Conservation (phyloP, 2,888 invertebrate species). For the Dendrolimus pini region DNA sequence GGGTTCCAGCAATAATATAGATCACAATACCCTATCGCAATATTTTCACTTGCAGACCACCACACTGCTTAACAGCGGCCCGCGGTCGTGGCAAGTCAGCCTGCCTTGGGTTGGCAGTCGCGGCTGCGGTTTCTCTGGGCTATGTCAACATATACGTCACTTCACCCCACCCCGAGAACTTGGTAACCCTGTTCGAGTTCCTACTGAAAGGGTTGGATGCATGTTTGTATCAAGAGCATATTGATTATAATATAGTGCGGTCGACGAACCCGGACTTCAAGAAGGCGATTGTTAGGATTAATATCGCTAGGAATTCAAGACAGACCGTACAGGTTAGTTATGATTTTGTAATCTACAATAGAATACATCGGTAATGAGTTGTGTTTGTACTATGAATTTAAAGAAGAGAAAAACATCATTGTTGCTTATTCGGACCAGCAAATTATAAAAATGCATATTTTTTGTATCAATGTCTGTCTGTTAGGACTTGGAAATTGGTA, state of each 20-base stretch:
- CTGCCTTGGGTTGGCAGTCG: constrained; percentile 94
- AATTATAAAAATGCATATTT: too few relatives aligned
- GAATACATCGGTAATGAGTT: too few relatives aligned
- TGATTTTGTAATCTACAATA: constrained; percentile 1
- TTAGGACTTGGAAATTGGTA: too few relatives aligned
- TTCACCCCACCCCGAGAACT: constrained; percentile 98
- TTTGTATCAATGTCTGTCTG: too few relatives aligned
- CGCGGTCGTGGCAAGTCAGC: constrained; percentile 99
- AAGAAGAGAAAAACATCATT: too few relatives aligned
- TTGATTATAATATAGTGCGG: constrained; percentile 95
- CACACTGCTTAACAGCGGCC: constrained; percentile 96
- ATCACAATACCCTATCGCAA: too few relatives aligned
- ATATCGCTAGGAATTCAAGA: constrained; percentile 91
- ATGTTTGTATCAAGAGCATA: constrained; percentile 95
- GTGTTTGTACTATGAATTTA: too few relatives aligned
- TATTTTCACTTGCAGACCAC: constrained; percentile 78
- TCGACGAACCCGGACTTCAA: constrained; percentile 98
- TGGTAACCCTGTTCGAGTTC: constrained; percentile 98
- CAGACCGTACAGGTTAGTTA: constrained; percentile 91
- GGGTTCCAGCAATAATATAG: too few relatives aligned
- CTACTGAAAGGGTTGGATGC: constrained; percentile 95
- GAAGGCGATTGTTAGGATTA: constrained; percentile 95
- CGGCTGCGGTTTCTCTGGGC: constrained; percentile 88
- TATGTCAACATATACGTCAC: constrained; percentile 98
- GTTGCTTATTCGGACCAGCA: too few relatives aligned